phyloP scores from a whole-genome alignment of 2,797 vertebrate genomes.

The Tiaroga cobitis region DNA sequence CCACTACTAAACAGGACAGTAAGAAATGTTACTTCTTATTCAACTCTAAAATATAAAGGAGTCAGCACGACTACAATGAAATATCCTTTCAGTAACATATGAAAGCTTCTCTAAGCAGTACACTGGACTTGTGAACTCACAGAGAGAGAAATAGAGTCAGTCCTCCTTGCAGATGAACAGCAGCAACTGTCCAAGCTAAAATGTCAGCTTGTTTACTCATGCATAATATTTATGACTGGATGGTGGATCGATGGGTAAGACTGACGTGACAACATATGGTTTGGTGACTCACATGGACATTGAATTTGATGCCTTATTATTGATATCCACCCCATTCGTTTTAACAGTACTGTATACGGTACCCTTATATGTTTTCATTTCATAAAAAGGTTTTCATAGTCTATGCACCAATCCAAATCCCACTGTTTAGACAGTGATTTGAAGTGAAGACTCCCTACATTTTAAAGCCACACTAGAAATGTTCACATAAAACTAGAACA shows the following conservation, averaged over 20 bases:
- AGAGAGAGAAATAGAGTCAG: slow-evolving; percentile 27
- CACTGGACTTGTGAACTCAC: not conserved
- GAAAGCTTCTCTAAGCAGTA: not conserved
- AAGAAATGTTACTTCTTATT: not conserved
- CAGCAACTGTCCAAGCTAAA: slow-evolving; percentile 60
- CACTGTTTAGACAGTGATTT: not conserved
- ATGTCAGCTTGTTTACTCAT: slow-evolving; percentile 65
- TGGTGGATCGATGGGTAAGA: slow-evolving; percentile 38
- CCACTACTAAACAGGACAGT: not conserved
- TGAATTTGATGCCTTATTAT: not conserved
- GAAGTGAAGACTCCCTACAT: not conserved
- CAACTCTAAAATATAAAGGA: not conserved
- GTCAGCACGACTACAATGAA: not conserved
- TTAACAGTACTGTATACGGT: not conserved
- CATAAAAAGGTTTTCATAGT: not conserved
- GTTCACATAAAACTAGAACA: not conserved
- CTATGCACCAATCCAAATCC: not conserved
- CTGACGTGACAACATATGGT: slow-evolving; percentile 19
- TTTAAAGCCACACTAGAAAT: not conserved
- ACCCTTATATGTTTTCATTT: not conserved
- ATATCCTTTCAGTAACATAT: not conserved
- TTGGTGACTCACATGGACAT: not conserved
- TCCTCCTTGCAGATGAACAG: slow-evolving; percentile 54
- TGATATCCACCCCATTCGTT: not conserved
- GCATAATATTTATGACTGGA: slow-evolving; percentile 58